Percentiles rank a stretch among this genome's conserved stretches.
These are phyloP conservation scores for Oasisia sp. DNA, from an alignment of 2,888 invertebrate species.

Conservation along the genomic window DNA sequence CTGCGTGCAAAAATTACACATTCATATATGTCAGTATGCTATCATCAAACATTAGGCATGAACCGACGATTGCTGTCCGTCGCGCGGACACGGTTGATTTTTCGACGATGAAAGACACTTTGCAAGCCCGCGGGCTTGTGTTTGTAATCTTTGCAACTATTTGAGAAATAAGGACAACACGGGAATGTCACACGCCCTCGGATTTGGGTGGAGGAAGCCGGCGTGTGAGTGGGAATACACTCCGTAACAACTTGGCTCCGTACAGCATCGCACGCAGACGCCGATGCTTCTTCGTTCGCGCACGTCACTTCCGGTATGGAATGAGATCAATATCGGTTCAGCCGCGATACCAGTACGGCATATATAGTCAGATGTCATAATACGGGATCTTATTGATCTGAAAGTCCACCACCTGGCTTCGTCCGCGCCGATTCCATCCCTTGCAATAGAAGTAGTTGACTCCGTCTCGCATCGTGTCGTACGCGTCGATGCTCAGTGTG, in stretches of 20 bases:
- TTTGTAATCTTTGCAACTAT: background rate
- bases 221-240: background rate
- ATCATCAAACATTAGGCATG: background rate
- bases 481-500: background rate
- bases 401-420: background rate
- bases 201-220: background rate
- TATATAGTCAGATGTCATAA: background rate
- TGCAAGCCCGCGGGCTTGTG: background rate
- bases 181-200: background rate
- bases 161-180: background rate
- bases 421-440: background rate
- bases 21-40: background rate
- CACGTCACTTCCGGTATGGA: constrained; percentile 17
- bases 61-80: background rate
- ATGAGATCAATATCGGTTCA: constrained; percentile 4
- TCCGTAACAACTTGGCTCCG: background rate
- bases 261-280: background rate
- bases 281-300: background rate
- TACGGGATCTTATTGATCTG: background rate
- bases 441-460: constrained; percentile 22
- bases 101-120: background rate
- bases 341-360: background rate
- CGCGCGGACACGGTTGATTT: background rate
- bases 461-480: background rate
- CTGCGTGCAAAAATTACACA: background rate